phyloP scores from a whole-genome alignment of 2,797 vertebrate species.

The Myioborus melanocephalus region DNA sequence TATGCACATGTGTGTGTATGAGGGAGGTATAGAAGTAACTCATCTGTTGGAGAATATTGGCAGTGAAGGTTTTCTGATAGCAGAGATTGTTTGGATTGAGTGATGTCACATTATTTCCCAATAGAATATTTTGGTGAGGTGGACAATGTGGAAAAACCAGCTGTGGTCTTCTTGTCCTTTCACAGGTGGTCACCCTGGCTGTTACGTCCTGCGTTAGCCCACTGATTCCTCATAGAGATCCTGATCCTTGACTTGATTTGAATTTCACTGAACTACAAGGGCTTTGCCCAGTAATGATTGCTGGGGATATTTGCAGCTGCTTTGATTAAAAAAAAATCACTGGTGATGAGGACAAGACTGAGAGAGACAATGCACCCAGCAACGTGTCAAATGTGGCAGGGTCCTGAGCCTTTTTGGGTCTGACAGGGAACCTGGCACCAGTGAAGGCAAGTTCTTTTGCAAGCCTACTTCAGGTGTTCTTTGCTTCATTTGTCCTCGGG shows the following conservation, averaged over 20 bases:
- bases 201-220: background rate
- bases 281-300: fast-evolving
- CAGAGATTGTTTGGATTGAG: background rate
- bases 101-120: background rate
- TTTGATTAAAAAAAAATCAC: background rate
- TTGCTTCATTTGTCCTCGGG: background rate
- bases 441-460: background rate
- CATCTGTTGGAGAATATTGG: background rate
- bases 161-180: background rate
- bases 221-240: background rate
- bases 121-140: background rate
- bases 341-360: background rate
- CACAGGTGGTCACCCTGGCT: background rate
- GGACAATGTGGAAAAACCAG: background rate
- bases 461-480: background rate
- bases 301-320: background rate
- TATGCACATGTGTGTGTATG: fast-evolving
- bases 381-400: background rate
- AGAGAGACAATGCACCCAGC: fast-evolving
- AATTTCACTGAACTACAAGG: background rate
- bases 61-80: background rate
- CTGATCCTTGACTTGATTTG: background rate
- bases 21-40: background rate
- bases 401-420: background rate
- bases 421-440: background rate